Conservation (phyloP, 35 echinoderm and acorn worm genomes). For the Heliocidaris erythrogramma region DNA sequence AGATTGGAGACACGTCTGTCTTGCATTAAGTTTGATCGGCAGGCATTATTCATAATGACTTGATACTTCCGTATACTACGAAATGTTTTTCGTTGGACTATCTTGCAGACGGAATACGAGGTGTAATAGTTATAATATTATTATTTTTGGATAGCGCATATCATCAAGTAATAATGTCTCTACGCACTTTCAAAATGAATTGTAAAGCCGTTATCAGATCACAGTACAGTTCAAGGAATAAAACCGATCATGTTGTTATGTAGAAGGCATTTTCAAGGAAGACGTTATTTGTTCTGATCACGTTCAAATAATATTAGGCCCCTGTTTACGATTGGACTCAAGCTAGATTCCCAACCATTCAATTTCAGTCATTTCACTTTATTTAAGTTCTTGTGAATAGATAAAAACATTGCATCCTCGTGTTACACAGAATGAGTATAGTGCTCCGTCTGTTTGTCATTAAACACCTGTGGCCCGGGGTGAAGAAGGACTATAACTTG, state of each 20-base stretch:
- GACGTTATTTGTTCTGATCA: too few relatives aligned
- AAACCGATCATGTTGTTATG: too few relatives aligned
- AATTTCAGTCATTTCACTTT: background rate
- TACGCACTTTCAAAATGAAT: too few relatives aligned
- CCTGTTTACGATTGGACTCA: too few relatives aligned
- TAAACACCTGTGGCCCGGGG: background rate
- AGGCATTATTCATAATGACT: background rate
- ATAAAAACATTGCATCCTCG: background rate
- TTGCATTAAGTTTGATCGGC: background rate
- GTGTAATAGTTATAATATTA: too few relatives aligned
- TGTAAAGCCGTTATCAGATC: too few relatives aligned
- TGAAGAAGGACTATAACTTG: background rate
- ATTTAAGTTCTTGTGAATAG: background rate
- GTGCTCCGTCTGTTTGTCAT: background rate
- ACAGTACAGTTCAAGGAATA: too few relatives aligned
- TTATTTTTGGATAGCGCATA: too few relatives aligned
- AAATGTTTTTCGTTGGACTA: background rate
- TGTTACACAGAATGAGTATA: background rate
- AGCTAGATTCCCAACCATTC: background rate
- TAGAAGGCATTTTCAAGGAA: too few relatives aligned
- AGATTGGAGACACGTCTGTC: background rate
- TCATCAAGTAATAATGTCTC: too few relatives aligned
- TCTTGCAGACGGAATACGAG: background rate
- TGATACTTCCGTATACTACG: background rate
- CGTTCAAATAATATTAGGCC: too few relatives aligned